phyloP scores from a whole-genome alignment of 30 jellyfish, hydroid and myxozoan genomes.

The Cassiopea andromeda region DNA sequence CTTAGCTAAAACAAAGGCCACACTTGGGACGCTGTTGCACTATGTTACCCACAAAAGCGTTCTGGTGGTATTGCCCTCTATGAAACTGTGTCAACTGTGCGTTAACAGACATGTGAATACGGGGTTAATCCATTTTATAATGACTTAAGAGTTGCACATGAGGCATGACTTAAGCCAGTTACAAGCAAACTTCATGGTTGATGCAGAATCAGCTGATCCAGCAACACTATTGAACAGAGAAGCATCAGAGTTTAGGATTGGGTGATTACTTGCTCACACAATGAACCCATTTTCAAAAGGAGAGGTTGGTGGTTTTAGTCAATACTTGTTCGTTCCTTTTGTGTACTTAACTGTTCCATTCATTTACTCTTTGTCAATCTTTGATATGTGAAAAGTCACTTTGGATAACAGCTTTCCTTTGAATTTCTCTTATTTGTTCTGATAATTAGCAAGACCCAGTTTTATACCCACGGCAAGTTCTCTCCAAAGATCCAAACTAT shows the following conservation, averaged over 20 bases:
- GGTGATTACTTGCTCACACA: neutral
- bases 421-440: too few relatives aligned
- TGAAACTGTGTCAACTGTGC: conserved; percentile 1
- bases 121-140: neutral
- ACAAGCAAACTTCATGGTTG: neutral
- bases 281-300: conserved; percentile 53
- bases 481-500: neutral
- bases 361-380: too few relatives aligned
- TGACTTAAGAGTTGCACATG: neutral
- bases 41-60: neutral
- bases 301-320: conserved; percentile 17
- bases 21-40: conserved; percentile 3
- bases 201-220: neutral
- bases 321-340: neutral
- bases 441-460: too few relatives aligned
- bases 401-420: too few relatives aligned
- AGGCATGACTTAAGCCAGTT: conserved; percentile 3
- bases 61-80: conserved; percentile 8
- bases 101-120: conserved; percentile 48
- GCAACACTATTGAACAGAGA: neutral
- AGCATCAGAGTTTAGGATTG: neutral
- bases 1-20: neutral
- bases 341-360: neutral
- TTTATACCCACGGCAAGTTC: too few relatives aligned
- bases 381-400: too few relatives aligned